These are phyloP conservation scores for Rhysida immarginata DNA, from an alignment of 1,140 invertebrate species.

Conservation along the genomic window DNA sequence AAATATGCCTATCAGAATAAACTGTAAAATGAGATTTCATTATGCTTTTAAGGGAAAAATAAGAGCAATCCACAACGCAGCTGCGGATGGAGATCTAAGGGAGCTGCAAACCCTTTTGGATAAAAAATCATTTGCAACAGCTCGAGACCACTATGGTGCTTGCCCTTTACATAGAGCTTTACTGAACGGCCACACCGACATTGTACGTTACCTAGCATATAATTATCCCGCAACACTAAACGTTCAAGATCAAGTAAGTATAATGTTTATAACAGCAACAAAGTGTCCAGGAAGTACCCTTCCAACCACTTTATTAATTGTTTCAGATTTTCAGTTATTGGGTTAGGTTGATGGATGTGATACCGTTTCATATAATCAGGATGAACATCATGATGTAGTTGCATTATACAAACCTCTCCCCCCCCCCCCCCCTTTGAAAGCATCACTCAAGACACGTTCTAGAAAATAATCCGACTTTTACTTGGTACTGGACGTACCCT, in stretches of 20 bases:
- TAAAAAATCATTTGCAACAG: constrained; percentile 74
- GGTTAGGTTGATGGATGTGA: too few relatives aligned
- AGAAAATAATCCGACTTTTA: too few relatives aligned
- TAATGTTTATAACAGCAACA: too few relatives aligned
- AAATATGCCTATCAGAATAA: neutral
- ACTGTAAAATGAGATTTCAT: neutral
- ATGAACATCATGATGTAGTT: too few relatives aligned
- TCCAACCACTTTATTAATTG: too few relatives aligned
- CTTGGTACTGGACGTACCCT: too few relatives aligned
- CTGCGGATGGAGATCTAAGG: constrained; percentile 61
- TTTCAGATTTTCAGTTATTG: too few relatives aligned
- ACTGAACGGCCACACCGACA: constrained; percentile 42
- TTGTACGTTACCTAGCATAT: constrained; percentile 3
- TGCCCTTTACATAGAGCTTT: constrained; percentile 85
- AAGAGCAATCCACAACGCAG: constrained; percentile 64
- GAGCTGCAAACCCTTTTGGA: constrained; percentile 62
- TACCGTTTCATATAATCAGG: too few relatives aligned
- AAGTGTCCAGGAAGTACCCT: too few relatives aligned
- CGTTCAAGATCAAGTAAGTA: constrained; percentile 5
- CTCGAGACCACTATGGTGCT: constrained; percentile 68
- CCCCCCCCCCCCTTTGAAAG: too few relatives aligned
- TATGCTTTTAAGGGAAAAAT: constrained; percentile 70
- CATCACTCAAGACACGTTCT: too few relatives aligned
- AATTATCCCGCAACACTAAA: constrained; percentile 4
- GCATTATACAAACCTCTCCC: too few relatives aligned